These are phyloP conservation scores for Lagenorhynchus albirostris DNA, from an alignment of 2,113 vertebrate species.

Conservation along the genomic window DNA sequence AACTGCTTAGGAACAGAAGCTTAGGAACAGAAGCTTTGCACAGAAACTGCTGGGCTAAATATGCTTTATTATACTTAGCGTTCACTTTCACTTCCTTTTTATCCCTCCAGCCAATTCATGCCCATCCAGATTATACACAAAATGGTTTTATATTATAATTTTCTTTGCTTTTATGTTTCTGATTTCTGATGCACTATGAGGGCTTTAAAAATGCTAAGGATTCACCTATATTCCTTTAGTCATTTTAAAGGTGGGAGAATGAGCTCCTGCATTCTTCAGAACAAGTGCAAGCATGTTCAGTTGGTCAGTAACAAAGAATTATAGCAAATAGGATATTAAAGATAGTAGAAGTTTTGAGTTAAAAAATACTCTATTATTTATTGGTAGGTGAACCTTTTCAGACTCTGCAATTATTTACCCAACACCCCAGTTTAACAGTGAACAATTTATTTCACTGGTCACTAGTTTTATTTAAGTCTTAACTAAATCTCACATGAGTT, in stretches of 20 bases:
- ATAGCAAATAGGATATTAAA: neutral
- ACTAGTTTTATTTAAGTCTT: neutral
- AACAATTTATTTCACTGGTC: neutral
- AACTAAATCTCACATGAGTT: neutral
- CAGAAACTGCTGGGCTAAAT: neutral
- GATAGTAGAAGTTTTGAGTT: neutral
- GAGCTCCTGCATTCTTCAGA: neutral
- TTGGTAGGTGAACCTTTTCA: neutral
- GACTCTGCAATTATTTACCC: neutral
- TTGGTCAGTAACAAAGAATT: neutral
- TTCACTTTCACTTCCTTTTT: neutral
- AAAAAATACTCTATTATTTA: neutral
- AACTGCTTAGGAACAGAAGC: too few species aligned
- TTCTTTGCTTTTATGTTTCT: neutral
- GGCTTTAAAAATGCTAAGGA: neutral
- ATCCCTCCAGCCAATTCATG: neutral
- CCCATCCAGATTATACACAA: neutral
- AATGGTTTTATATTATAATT: neutral
- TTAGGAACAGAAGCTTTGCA: neutral
- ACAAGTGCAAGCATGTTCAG: neutral
- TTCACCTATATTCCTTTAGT: neutral
- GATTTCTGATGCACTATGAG: neutral
- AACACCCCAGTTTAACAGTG: neutral
- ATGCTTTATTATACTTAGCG: neutral
- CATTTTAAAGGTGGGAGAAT: neutral